Evolutionary conservation across 2,888 invertebrate genomes (phyloP).

Genomic region (Cheilosia pagana): DNA sequence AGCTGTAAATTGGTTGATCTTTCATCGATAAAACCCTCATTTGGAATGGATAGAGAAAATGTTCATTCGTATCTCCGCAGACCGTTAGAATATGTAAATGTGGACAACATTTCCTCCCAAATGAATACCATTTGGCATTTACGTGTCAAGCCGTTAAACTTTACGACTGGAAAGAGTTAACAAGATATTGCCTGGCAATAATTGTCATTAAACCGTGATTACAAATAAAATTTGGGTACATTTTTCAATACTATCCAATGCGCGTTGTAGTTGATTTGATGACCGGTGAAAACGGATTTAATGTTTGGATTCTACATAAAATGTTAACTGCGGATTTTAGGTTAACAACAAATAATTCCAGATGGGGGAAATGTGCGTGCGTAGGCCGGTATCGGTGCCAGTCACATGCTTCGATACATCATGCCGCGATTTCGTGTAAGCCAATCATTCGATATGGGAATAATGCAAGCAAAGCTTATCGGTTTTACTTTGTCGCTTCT

Average conservation of each 20-base stretch:
- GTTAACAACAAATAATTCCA: too few relatives aligned
- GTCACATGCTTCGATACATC: constrained; percentile 44
- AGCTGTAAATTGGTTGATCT: constrained; percentile 43
- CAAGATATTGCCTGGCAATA: background rate
- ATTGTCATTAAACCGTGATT: too few relatives aligned
- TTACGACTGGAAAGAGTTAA: constrained; percentile 19
- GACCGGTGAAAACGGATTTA: too few relatives aligned
- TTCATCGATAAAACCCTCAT: constrained; percentile 24
- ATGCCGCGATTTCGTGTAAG: constrained; percentile 1
- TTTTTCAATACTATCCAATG: too few relatives aligned
- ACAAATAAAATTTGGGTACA: too few relatives aligned
- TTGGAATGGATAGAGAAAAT: background rate
- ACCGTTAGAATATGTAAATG: constrained; percentile 38
- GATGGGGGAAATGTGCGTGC: too few relatives aligned
- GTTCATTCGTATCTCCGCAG: background rate
- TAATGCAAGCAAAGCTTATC: constrained; percentile 42
- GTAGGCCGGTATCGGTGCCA: background rate
- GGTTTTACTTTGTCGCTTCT: constrained; percentile 58
- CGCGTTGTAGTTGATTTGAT: too few relatives aligned
- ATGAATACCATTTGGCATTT: background rate
- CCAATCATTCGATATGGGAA: constrained; percentile 11
- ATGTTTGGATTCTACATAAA: too few relatives aligned
- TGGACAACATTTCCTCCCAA: background rate
- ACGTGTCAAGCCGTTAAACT: constrained; percentile 25
- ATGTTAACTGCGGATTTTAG: too few relatives aligned